These are phyloP conservation scores for Astreopora myriophthalma DNA, from an alignment of 64 coral and sea anemone genomes.

Conservation along the genomic window DNA sequence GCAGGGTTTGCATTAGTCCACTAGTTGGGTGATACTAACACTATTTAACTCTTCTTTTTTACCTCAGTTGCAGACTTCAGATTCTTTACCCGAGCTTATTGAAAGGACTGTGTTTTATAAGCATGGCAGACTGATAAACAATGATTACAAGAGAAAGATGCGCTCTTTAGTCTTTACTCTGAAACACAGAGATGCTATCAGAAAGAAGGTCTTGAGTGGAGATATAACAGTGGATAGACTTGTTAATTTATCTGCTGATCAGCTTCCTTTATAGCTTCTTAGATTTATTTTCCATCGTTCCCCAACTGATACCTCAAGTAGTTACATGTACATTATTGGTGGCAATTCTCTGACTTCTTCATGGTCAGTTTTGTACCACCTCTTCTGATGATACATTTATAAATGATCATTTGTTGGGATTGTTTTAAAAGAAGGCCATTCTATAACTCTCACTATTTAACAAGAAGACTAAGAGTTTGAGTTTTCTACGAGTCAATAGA, in stretches of 20 bases:
- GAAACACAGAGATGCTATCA: constrained; percentile 60
- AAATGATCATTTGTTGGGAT: too few relatives aligned
- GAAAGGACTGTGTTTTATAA: constrained; percentile 75
- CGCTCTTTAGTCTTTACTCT: constrained; percentile 66
- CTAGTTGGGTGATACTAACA: too few relatives aligned
- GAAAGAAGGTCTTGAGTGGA: constrained; percentile 52
- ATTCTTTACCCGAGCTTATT: constrained; percentile 67
- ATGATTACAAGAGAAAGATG: constrained; percentile 71
- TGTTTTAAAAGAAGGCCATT: too few relatives aligned
- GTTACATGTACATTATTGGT: neutral
- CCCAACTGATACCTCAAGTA: too few relatives aligned
- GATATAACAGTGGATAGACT: constrained; percentile 59
- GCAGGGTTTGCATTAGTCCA: too few relatives aligned
- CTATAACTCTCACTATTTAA: too few relatives aligned
- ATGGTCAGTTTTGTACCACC: too few relatives aligned
- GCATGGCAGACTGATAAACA: constrained; percentile 54
- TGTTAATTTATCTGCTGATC: constrained; percentile 8
- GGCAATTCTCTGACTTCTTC: too few relatives aligned
- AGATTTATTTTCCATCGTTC: neutral
- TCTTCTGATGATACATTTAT: too few relatives aligned
- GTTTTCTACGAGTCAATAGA: too few relatives aligned
- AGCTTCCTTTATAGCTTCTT: neutral
- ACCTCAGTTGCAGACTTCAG: constrained; percentile 2
- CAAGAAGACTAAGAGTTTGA: too few relatives aligned
- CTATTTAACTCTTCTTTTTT: neutral